These are phyloP conservation scores for Myotis brandtii DNA, from an alignment of 2,113 vertebrate species.

Conservation along the genomic window DNA sequence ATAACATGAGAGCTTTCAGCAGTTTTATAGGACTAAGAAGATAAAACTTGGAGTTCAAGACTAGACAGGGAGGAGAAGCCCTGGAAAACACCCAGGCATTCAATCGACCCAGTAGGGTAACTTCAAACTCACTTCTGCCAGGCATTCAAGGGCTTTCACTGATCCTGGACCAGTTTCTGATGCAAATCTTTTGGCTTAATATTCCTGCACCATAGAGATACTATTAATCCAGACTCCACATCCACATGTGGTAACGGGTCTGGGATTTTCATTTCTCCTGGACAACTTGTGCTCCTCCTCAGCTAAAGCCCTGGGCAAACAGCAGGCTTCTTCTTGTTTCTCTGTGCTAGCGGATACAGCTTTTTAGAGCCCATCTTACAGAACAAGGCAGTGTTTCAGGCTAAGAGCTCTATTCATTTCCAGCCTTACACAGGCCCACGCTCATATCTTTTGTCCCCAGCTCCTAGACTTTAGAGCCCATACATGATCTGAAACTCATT, in stretches of 20 bases:
- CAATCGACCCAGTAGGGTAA: not conserved
- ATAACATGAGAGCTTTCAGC: not conserved
- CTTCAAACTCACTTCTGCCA: conserved; percentile 12
- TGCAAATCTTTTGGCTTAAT: not conserved
- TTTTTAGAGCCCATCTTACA: not conserved
- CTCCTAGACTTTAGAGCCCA: not conserved
- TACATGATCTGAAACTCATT: not conserved
- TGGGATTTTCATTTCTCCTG: not conserved
- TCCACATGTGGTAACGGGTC: not conserved
- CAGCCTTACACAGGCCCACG: not conserved
- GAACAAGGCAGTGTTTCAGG: not conserved
- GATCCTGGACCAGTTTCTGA: not conserved
- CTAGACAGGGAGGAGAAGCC: not conserved
- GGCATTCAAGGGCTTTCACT: not conserved
- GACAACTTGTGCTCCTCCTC: not conserved
- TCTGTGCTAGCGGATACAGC: not conserved
- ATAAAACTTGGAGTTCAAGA: not conserved
- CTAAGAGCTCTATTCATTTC: not conserved
- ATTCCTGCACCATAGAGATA: not conserved
- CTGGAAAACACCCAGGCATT: conserved; percentile 4
- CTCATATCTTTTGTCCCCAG: not conserved
- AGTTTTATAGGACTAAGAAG: not conserved
- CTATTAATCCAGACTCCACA: not conserved
- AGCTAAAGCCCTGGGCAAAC: not conserved
- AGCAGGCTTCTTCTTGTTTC: not conserved